These are phyloP conservation scores for Oxyruncus cristatus DNA, from an alignment of 2,113 vertebrate species.

Conservation along the genomic window DNA sequence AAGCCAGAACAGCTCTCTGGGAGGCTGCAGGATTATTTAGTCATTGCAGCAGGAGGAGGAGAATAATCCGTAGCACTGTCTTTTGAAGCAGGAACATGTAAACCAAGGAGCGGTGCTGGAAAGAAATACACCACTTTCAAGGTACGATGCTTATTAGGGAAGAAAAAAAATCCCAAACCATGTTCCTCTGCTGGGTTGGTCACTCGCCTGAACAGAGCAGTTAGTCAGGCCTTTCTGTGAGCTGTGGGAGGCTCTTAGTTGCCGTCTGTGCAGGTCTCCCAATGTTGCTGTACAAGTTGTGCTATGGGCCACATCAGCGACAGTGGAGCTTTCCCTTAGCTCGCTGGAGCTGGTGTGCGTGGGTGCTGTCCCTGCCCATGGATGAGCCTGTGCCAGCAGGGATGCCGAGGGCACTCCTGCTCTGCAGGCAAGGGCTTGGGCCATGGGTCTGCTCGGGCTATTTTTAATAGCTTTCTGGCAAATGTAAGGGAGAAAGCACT, in stretches of 20 bases:
- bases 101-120: neutral
- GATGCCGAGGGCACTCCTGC: neutral
- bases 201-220: neutral
- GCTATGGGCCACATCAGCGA: neutral
- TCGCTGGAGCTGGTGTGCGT: fast-evolving
- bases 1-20: neutral
- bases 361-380: neutral
- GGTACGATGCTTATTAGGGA: neutral
- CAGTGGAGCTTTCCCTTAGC: neutral
- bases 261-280: neutral
- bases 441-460: neutral
- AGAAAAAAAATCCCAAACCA: neutral
- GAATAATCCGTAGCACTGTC: neutral
- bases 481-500: neutral
- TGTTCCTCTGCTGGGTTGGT: neutral
- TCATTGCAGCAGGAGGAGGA: neutral
- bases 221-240: neutral
- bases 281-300: neutral
- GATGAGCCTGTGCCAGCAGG: neutral
- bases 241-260: neutral
- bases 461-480: neutral
- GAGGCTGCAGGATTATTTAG: neutral
- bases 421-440: neutral
- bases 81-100: neutral
- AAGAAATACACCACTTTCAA: neutral